phyloP scores from a whole-genome alignment of 1,140 invertebrate species.

The Oncopodura yosiiana region DNA sequence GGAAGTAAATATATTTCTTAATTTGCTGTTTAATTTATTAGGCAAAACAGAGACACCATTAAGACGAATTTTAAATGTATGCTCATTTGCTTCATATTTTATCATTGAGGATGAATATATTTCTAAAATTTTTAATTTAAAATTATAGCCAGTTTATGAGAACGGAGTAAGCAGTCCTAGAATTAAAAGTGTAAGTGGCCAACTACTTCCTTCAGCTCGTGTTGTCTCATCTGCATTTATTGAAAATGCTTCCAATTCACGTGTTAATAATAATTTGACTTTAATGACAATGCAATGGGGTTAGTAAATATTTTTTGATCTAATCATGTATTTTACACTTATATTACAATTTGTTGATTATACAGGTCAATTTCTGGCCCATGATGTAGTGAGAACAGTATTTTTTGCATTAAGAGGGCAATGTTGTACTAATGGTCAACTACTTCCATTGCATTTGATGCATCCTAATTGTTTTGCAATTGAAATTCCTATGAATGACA shows the following conservation, averaged over 20 bases:
- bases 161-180: conserved; percentile 36
- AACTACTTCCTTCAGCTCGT: conserved; percentile 45
- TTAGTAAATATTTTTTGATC: not conserved
- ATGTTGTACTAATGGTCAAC: conserved; percentile 28
- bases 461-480: conserved; percentile 70
- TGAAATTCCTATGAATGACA: conserved; percentile 55
- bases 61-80: too few species aligned
- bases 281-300: conserved; percentile 55
- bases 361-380: conserved; percentile 50
- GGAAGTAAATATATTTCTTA: conserved; percentile 35
- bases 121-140: too few species aligned
- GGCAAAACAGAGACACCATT: too few species aligned
- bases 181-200: conserved; percentile 38
- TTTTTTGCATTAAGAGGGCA: conserved; percentile 31
- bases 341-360: too few species aligned
- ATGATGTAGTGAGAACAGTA: conserved; percentile 43
- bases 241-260: too few species aligned
- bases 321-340: not conserved
- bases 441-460: not conserved
- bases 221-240: conserved; percentile 22
- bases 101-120: too few species aligned
- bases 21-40: too few species aligned
- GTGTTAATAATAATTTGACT: conserved; percentile 34
- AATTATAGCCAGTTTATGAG: too few species aligned
- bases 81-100: too few species aligned